These are phyloP conservation scores for Nibea coibor DNA, from an alignment of 2,113 vertebrate species.

Conservation along the genomic window DNA sequence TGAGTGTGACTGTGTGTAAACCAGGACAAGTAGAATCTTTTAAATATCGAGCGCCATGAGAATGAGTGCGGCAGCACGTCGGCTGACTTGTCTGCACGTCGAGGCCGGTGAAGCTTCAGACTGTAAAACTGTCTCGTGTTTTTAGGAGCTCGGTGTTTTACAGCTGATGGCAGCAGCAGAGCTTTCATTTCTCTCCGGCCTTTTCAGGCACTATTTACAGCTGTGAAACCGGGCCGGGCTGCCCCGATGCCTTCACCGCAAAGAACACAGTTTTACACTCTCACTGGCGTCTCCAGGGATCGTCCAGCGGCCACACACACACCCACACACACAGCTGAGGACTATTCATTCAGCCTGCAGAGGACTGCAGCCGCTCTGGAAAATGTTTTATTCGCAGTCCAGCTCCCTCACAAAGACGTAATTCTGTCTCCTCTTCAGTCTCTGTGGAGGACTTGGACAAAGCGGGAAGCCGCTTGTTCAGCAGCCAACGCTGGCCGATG, in stretches of 20 bases:
- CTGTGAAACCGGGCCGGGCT: constrained; percentile 72
- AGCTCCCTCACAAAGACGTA: constrained; percentile 7
- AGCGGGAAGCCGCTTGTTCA: not conserved
- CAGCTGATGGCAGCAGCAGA: constrained; percentile 37
- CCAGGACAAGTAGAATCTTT: no score
- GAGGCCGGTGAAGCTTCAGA: not conserved
- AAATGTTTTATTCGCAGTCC: constrained; percentile 28
- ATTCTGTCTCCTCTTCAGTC: constrained; percentile 20
- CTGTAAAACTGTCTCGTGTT: constrained; percentile 8
- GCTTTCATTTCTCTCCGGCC: constrained; percentile 39
- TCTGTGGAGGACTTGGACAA: constrained; percentile 21
- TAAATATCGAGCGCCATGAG: no score
- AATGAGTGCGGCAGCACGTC: not conserved
- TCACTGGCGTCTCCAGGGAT: constrained; percentile 49
- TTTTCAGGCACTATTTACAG: constrained; percentile 80
- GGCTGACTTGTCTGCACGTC: not conserved
- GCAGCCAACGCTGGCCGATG: not conserved
- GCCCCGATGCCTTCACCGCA: constrained; percentile 30
- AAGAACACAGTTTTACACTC: constrained; percentile 65
- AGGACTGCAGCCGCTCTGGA: constrained; percentile 39
- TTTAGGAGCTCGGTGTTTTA: constrained; percentile 28
- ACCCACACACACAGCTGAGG: constrained; percentile 31
- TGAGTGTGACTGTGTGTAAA: not conserved
- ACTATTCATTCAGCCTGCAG: constrained; percentile 23
- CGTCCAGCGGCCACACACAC: constrained; percentile 21